phyloP scores from a whole-genome alignment of 64 coral and sea anemone species.

The Catalaphyllia jardinei region DNA sequence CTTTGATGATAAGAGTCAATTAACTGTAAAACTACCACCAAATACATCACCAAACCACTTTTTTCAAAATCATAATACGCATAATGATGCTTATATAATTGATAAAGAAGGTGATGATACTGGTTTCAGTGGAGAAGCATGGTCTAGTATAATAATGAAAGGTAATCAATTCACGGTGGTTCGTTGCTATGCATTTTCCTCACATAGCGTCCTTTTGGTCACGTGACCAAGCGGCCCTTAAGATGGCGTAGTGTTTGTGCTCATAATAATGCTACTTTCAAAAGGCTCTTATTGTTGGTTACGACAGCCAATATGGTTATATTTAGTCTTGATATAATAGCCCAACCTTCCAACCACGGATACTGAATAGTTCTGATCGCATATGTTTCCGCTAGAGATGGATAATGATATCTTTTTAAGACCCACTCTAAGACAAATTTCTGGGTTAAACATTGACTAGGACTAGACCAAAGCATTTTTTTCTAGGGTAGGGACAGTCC shows the following conservation, averaged over 20 bases:
- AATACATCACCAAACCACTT: too few relatives aligned
- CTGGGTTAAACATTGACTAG: neutral
- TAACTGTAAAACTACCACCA: too few relatives aligned
- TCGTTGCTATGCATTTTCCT: too few relatives aligned
- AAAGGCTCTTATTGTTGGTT: neutral
- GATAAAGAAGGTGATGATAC: too few relatives aligned
- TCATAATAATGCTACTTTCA: neutral
- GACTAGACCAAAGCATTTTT: neutral
- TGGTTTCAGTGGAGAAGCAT: too few relatives aligned
- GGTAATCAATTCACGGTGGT: too few relatives aligned
- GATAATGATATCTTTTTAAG: neutral
- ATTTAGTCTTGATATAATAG: neutral
- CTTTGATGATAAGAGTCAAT: too few relatives aligned
- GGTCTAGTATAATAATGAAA: too few relatives aligned
- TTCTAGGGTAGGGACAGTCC: neutral
- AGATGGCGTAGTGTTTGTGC: too few relatives aligned
- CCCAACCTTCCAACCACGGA: neutral
- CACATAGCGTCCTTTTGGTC: too few relatives aligned
- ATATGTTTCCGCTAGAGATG: neutral
- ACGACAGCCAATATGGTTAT: neutral
- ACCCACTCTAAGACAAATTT: neutral
- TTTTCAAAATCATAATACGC: too few relatives aligned
- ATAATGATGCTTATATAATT: too few relatives aligned
- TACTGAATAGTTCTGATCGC: neutral
- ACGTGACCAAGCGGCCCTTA: neutral